Conservation (phyloP, 2,888 invertebrate genomes). For the Arrhopalites spinosus region DNA sequence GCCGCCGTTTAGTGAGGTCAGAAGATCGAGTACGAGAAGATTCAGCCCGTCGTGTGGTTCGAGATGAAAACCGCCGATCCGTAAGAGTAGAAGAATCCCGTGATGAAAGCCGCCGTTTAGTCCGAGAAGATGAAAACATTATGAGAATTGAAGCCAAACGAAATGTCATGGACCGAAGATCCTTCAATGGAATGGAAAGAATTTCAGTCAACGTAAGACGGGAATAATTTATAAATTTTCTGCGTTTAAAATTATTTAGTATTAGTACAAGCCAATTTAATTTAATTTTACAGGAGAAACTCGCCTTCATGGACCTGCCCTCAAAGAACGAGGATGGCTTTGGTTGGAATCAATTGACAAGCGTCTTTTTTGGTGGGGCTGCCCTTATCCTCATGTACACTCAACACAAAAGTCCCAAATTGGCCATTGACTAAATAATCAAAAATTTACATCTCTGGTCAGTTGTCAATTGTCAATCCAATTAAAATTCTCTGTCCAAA, state of each 20-base stretch:
- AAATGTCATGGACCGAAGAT: neutral
- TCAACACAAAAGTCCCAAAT: conserved; percentile 41
- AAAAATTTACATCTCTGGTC: neutral
- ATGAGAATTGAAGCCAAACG: conserved; percentile 6
- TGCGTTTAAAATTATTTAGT: neutral
- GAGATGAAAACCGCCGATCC: conserved; percentile 11
- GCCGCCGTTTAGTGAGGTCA: conserved; percentile 21
- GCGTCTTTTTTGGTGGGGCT: conserved; percentile 51
- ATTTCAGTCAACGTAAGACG: neutral
- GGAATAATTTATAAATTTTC: neutral
- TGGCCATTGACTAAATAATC: conserved; percentile 43
- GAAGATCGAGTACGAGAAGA: conserved; percentile 6
- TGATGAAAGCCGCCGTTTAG: neutral
- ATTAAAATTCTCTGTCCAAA: too few species aligned
- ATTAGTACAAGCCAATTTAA: neutral
- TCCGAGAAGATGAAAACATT: conserved; percentile 4
- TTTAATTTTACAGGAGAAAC: conserved; percentile 19
- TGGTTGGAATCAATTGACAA: conserved; percentile 50
- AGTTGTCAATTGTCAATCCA: too few species aligned
- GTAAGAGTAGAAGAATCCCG: conserved; percentile 25
- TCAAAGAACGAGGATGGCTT: neutral
- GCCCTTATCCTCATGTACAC: conserved; percentile 52
- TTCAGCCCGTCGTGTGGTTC: conserved; percentile 10
- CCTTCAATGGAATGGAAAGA: neutral
- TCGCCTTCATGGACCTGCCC: neutral